Evolutionary conservation across 1,140 invertebrate genomes (phyloP), one percentile per base, ranked within the genome.

Genomic region (Xylocopa sonorina): DNA sequence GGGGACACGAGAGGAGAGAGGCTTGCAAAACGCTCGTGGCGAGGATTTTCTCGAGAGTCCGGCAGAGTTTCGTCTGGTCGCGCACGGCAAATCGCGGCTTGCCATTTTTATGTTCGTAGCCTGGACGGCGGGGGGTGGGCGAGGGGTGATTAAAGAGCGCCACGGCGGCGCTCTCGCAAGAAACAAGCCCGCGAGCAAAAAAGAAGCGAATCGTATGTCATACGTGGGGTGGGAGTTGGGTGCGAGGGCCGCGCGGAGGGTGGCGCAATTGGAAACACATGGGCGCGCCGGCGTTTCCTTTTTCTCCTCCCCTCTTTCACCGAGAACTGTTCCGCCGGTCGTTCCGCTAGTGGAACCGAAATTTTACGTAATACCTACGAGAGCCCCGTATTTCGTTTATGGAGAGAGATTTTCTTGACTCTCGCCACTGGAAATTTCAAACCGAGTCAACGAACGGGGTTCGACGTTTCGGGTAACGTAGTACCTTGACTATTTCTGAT

Each of bases 191-290:
- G 29, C 53, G 64, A 57, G 74, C 51, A 68, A 77, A 77, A 77
- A 68, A 76, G 29, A 18, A 53, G 48, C 63, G 53, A 77, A 68
- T 77, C 74, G 63, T 77, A 58, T 77, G 74, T 77, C 74, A 77
- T 48, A 66, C 27, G 48, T 46, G 41, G 34, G 14, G 38, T 29
- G 71, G 55, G 43, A 46, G 55, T 48, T 29, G 71, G 55, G 43
- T 60, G 55, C 41, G 38, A 60, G 41, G n/a, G 53, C 6, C 50
- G 14, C 24, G 24, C 34, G 6, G 27, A 55, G 73, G 64, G 48
- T 38, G 41, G 51, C 43, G 74, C 74, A 68, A 77, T 77, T 68
- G 74, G 63, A 68, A 77, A 67, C 74, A 77, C 64, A 68, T 77
- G 74, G 63, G 14, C 41, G 51, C 38, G 41, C 43, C 67, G 16